A percentile compares a stretch with the other conserved stretches of the same genome.
phyloP scores from a whole-genome alignment of 2,797 vertebrate species.

The Semotilus atromaculatus region DNA sequence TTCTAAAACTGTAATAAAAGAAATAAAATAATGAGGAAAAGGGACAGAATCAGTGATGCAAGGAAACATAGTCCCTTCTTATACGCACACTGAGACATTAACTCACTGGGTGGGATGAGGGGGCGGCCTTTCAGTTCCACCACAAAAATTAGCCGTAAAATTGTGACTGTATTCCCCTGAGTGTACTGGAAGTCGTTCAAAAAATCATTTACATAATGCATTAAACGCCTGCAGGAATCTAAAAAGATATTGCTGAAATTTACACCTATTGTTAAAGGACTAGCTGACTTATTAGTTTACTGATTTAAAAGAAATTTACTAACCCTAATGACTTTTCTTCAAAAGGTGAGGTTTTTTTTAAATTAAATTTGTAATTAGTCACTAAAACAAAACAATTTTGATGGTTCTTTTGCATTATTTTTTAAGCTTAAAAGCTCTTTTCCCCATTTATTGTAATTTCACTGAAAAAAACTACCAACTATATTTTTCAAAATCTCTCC shows the following conservation, averaged over 20 bases:
- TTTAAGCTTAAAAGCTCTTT: neutral
- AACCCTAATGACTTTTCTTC: neutral
- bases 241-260: slow-evolving; percentile 16
- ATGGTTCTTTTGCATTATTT: neutral
- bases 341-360: too few relatives aligned
- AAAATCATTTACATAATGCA: slow-evolving; percentile 38
- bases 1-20: slow-evolving; percentile 17
- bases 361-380: neutral
- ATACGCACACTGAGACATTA: neutral
- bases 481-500: neutral
- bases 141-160: slow-evolving; percentile 35
- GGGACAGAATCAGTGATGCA: slow-evolving; percentile 31
- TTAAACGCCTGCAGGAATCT: slow-evolving; percentile 17
- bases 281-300: neutral
- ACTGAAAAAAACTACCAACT: neutral
- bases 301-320: neutral
- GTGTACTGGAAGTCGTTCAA: slow-evolving; percentile 9
- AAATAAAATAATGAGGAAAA: slow-evolving; percentile 32
- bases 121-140: slow-evolving; percentile 20
- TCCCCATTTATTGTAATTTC: neutral
- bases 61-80: slow-evolving; percentile 12
- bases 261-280: slow-evolving; percentile 55
- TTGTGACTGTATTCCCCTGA: slow-evolving; percentile 11
- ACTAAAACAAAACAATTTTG: neutral
- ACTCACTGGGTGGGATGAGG: slow-evolving; percentile 11